These are phyloP conservation scores for Pelosia muscerda DNA, from an alignment of 2,888 invertebrate species.

Conservation along the genomic window DNA sequence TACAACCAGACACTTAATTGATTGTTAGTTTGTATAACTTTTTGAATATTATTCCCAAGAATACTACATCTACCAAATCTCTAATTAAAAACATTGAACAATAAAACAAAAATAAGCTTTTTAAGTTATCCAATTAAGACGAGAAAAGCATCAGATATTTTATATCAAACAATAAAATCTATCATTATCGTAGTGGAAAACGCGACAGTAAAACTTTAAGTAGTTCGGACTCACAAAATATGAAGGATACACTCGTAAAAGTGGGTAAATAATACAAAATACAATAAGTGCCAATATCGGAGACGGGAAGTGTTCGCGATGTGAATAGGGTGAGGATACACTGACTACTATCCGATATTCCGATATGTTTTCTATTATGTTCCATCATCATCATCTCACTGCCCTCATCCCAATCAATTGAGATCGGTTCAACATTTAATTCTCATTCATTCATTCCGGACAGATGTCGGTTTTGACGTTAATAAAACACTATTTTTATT, in stretches of 20 bases:
- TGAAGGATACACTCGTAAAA: constrained; percentile 81
- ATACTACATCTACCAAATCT: neutral
- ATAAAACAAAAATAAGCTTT: constrained; percentile 12
- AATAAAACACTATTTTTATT: too few relatives aligned
- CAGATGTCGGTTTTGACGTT: too few relatives aligned
- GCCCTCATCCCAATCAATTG: too few relatives aligned
- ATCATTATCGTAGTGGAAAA: constrained; percentile 80
- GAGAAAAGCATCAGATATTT: constrained; percentile 64
- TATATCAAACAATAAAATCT: constrained; percentile 75
- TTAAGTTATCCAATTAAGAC: constrained; percentile 70
- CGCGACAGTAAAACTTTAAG: constrained; percentile 81
- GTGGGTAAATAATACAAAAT: constrained; percentile 86
- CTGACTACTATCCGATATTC: constrained; percentile 11
- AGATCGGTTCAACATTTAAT: too few relatives aligned
- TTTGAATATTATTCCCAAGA: too few relatives aligned
- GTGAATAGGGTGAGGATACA: constrained; percentile 54
- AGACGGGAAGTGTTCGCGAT: constrained; percentile 66
- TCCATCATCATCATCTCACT: too few relatives aligned
- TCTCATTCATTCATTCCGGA: too few relatives aligned
- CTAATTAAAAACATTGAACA: neutral
- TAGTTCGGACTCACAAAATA: constrained; percentile 85
- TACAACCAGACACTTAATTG: too few relatives aligned
- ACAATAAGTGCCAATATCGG: constrained; percentile 85
- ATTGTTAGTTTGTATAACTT: too few relatives aligned
- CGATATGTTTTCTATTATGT: neutral